phyloP scores from a whole-genome alignment of 2,888 invertebrate genomes.

The Acholoe squamosa region DNA sequence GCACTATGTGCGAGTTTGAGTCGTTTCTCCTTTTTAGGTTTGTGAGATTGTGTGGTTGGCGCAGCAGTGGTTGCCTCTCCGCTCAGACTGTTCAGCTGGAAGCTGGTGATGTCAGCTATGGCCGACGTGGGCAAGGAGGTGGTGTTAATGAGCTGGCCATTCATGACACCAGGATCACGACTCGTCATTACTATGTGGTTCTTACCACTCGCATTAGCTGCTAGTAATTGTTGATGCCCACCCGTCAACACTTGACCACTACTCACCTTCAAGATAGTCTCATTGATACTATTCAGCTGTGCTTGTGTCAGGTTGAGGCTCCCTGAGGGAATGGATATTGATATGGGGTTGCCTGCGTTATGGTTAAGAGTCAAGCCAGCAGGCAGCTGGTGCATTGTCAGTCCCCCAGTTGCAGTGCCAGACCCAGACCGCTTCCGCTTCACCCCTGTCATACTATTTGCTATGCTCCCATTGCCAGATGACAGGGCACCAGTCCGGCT shows the following conservation, averaged over 20 bases:
- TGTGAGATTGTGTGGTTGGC: conserved; percentile 5
- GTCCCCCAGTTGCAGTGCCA: conserved; percentile 30
- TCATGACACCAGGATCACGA: conserved; percentile 53
- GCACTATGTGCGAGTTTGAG: background rate
- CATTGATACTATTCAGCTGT: conserved; percentile 39
- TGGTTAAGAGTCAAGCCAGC: conserved; percentile 49
- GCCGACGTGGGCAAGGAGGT: conserved; percentile 35
- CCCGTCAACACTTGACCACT: background rate
- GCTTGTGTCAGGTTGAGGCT: conserved; percentile 56
- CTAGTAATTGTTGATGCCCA: background rate
- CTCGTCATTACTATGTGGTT: conserved; percentile 63
- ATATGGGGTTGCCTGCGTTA: conserved; percentile 52
- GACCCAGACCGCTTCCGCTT: conserved; percentile 60
- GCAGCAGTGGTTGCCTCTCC: conserved; percentile 23
- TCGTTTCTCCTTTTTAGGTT: conserved; percentile 25
- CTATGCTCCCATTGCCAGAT: background rate
- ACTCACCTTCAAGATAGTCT: conserved; percentile 21
- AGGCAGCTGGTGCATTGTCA: background rate
- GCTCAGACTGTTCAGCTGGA: conserved; percentile 60
- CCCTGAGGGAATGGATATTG: conserved; percentile 62
- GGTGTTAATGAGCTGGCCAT: conserved; percentile 60
- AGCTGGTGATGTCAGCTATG: conserved; percentile 50
- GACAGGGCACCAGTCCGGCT: conserved; percentile 35
- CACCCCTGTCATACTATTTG: conserved; percentile 31
- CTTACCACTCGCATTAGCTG: background rate